These are phyloP conservation scores for Hippoglossus hippoglossus DNA, from an alignment of 2,797 vertebrate species.

Conservation along the genomic window DNA sequence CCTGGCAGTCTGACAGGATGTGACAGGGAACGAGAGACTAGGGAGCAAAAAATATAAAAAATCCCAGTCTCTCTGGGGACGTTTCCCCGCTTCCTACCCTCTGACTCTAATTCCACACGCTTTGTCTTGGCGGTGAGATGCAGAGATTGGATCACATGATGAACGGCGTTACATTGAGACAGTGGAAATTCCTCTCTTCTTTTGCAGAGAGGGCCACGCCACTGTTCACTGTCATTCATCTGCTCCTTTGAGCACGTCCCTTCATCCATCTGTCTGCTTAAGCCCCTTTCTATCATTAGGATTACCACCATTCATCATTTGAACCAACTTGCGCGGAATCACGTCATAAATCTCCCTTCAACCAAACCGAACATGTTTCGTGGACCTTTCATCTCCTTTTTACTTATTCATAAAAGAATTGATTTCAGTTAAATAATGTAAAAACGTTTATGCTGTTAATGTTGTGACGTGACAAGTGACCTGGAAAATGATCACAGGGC, in stretches of 20 bases:
- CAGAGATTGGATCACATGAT: slow-evolving; percentile 20
- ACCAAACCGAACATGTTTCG: slow-evolving; percentile 17
- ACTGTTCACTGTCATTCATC: slow-evolving; percentile 49
- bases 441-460: slow-evolving; percentile 25
- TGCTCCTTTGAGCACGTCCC: slow-evolving; percentile 20
- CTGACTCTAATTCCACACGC: slow-evolving; percentile 7
- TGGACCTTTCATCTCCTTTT: slow-evolving; percentile 18
- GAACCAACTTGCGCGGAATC: neutral
- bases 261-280: slow-evolving; percentile 34
- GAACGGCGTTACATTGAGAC: neutral
- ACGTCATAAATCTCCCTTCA: slow-evolving; percentile 34
- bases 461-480: slow-evolving; percentile 42
- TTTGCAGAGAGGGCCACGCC: slow-evolving; percentile 37
- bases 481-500: slow-evolving; percentile 29
- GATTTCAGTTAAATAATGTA: slow-evolving; percentile 36
- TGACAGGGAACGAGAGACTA: slow-evolving; percentile 13
- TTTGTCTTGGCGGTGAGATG: slow-evolving; percentile 26
- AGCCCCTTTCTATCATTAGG: slow-evolving; percentile 22
- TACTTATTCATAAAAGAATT: slow-evolving; percentile 20
- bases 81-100: neutral
- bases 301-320: slow-evolving; percentile 53
- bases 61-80: slow-evolving; percentile 1
- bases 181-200: slow-evolving; percentile 26
- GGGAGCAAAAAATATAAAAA: neutral
- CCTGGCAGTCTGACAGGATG: slow-evolving; percentile 18